Conservation (phyloP, 2,113 vertebrate genomes). For the Sphaerodactylus townsendi region DNA sequence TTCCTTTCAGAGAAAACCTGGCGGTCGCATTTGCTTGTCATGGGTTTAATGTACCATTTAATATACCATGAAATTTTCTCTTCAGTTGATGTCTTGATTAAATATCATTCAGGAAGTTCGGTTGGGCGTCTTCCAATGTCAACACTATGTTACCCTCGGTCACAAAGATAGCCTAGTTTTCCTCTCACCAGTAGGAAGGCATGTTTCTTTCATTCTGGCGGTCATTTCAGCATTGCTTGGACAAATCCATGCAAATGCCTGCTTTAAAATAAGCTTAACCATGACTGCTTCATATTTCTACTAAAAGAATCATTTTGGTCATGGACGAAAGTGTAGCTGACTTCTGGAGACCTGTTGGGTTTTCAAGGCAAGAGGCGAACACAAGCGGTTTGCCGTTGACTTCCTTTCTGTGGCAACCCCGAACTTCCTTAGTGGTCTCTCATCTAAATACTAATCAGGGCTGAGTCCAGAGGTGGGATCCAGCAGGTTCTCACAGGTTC, state of each 20-base stretch:
- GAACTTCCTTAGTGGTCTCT: too few species aligned
- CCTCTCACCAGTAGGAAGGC: not conserved
- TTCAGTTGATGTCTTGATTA: not conserved
- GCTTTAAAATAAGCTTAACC: not conserved
- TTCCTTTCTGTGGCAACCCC: too few species aligned
- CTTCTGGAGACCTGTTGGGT: too few species aligned
- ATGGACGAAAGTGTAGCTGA: too few species aligned
- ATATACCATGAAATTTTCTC: not conserved
- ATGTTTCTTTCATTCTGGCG: not conserved
- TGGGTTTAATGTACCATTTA: not conserved
- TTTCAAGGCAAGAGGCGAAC: too few species aligned
- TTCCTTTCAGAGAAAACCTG: constrained; percentile 7
- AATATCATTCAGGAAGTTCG: not conserved
- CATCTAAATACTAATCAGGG: too few species aligned
- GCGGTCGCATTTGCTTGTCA: not conserved
- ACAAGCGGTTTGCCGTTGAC: too few species aligned
- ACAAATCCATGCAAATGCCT: not conserved
- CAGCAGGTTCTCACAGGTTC: too few species aligned
- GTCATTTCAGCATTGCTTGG: not conserved
- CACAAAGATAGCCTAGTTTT: not conserved
- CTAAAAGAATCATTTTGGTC: not conserved
- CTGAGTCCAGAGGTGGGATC: too few species aligned
- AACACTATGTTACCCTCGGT: not conserved
- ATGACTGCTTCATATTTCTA: not conserved
- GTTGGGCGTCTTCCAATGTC: not conserved